Evolutionary conservation across 2,113 vertebrate genomes (phyloP).

Genomic region (Embiotoca jacksoni): DNA sequence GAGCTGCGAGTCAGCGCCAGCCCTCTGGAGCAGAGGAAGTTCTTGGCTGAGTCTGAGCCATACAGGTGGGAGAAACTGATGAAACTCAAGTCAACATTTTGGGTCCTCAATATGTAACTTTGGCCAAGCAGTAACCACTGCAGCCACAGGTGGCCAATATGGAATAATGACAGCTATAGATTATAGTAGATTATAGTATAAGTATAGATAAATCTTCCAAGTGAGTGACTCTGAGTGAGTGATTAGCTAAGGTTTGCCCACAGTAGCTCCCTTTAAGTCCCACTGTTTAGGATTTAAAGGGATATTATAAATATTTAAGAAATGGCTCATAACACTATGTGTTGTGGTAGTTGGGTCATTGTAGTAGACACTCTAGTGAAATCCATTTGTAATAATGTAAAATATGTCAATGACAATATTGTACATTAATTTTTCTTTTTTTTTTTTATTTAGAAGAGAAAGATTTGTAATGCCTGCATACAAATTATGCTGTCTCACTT

Average conservation of each 20-base stretch:
- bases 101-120: conserved; percentile 1
- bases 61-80: conserved; percentile 86
- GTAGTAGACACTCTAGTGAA: too few relatives aligned
- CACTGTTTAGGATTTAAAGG: not conserved
- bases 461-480: too few relatives aligned
- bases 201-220: not conserved
- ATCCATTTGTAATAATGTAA: too few relatives aligned
- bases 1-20: conserved; percentile 91
- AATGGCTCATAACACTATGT: not conserved
- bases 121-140: not conserved
- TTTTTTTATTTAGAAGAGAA: too few relatives aligned
- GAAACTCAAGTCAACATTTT: conserved; percentile 22
- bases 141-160: not conserved
- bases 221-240: not conserved
- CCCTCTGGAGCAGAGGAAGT: conserved; percentile 92
- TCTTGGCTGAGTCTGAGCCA: conserved; percentile 91
- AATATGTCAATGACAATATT: too few relatives aligned
- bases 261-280: not conserved
- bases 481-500: too few relatives aligned
- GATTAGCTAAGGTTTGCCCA: not conserved
- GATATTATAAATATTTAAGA: not conserved
- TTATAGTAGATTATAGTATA: too few relatives aligned
- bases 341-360: too few relatives aligned
- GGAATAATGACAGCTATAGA: not conserved
- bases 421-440: too few relatives aligned